Evolutionary conservation across 2,797 vertebrate genomes (phyloP), one percentile per base, ranked within the genome.

Genomic region (Danio albolineatus): DNA sequence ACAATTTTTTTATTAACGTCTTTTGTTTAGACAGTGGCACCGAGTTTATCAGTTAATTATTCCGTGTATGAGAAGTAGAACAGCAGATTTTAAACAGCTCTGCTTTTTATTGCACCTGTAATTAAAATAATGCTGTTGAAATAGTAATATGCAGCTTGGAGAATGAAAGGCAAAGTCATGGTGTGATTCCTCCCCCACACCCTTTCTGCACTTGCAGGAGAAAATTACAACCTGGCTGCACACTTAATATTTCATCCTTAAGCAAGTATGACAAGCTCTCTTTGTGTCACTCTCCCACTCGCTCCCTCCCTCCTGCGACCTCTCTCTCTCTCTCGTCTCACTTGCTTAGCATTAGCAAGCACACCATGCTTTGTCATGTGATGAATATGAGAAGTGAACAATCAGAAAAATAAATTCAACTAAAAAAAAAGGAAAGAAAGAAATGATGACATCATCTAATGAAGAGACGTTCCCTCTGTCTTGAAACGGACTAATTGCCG

Each of bases 141-240:
- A 75, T 39, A 57, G 67, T 51, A 60, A 65, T 19, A 65, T 44
- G 13, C 61, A 62, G 70, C 38, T 19, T 39, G 39, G 51, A 36
- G 54, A 59, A 73, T 73, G 86, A 69, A 77, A 41, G 36, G 21
- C 53, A 83, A 64, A 60, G 71, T 66, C 43, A 74, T 38, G 38
- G 70, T 85, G 89, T 90, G 92, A 94, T 93, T 92, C 91, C 88
- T 90, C 90, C 86, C 65, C 88, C 85, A 59, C 74, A 88, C 87
- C 90, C 87, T 85, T 90, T 90, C 90, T 90, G 88, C 48, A 76
- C 90, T 90, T 92, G 90, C 91, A 90, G 89, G 82, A 90, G 92
- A 92, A 94, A 94, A 94, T 94, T 94, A 94, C 90, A 93, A 93
- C 93, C 92, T 94, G 91, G 92, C 91, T 93, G 90, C 87, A 90